Conservation (phyloP, 2,888 invertebrate genomes). For the Elysia crispata region DNA sequence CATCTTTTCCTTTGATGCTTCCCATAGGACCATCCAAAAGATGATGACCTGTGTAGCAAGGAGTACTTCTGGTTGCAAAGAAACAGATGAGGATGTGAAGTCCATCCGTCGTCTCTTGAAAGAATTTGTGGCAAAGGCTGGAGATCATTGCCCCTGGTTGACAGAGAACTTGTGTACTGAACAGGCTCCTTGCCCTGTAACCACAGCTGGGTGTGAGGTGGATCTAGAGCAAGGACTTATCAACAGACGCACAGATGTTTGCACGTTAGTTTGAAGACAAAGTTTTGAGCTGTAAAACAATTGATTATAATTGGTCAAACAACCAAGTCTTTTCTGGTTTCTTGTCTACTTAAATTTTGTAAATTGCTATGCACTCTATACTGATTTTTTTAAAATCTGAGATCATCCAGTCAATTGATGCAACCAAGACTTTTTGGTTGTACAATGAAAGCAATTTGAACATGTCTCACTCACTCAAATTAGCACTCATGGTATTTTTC, state of each 20-base stretch:
- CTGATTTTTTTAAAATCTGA: too few relatives aligned
- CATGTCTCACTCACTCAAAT: too few relatives aligned
- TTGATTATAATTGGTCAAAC: too few relatives aligned
- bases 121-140: slow-evolving; percentile 30
- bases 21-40: slow-evolving; percentile 45
- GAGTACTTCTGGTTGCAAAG: slow-evolving; percentile 50
- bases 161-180: slow-evolving; percentile 45
- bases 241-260: slow-evolving; percentile 39
- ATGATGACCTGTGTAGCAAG: slow-evolving; percentile 50
- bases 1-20: too few relatives aligned
- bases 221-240: slow-evolving; percentile 43
- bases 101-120: slow-evolving; percentile 28
- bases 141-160: slow-evolving; percentile 47
- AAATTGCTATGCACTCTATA: too few relatives aligned
- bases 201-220: slow-evolving; percentile 46
- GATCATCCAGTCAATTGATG: too few relatives aligned
- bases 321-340: too few relatives aligned
- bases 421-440: too few relatives aligned
- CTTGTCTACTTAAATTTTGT: too few relatives aligned
- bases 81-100: slow-evolving; percentile 34
- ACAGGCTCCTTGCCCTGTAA: slow-evolving; percentile 43
- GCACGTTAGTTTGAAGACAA: slow-evolving; percentile 42
- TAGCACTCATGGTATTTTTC: too few relatives aligned
- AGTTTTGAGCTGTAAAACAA: too few relatives aligned
- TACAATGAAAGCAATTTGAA: too few relatives aligned